phyloP scores from a whole-genome alignment of 2,113 vertebrate genomes.

The Natator depressus region DNA sequence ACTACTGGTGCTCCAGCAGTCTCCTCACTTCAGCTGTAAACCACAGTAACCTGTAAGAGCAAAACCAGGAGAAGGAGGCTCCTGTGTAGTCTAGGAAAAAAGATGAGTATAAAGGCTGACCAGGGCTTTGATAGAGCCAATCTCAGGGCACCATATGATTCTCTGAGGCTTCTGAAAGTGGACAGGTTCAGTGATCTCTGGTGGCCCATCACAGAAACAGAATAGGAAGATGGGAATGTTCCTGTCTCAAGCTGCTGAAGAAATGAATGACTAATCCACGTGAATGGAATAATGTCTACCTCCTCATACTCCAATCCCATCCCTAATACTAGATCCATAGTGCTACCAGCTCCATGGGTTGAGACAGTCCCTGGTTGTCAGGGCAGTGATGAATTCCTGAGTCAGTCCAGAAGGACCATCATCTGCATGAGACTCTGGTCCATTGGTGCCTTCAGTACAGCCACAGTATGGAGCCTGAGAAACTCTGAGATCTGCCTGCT shows the following conservation, averaged over 20 bases:
- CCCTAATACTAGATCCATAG: too few relatives aligned
- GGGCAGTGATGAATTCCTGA: neutral
- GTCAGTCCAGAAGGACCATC: neutral
- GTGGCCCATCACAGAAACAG: neutral
- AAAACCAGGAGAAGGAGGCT: neutral
- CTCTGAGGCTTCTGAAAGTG: neutral
- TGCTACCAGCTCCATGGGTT: neutral
- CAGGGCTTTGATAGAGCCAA: neutral
- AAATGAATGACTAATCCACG: neutral
- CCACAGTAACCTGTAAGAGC: neutral
- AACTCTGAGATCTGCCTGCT: neutral
- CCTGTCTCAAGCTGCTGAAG: rapidly evolving
- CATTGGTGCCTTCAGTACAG: neutral
- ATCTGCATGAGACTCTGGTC: rapidly evolving
- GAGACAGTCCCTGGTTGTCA: neutral
- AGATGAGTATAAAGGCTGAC: neutral
- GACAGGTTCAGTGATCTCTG: neutral
- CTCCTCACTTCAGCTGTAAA: neutral
- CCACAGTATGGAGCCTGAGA: rapidly evolving
- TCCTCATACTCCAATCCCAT: neutral
- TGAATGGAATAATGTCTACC: rapidly evolving
- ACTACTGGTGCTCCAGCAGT: too few relatives aligned
- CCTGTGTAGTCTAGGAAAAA: neutral
- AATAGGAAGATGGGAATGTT: neutral
- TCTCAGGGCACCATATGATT: neutral